A percentile compares a stretch with the other conserved stretches of the same genome.
Evolutionary conservation across 2,888 invertebrate species (phyloP).

Genomic region (Agrotis ipsilon): DNA sequence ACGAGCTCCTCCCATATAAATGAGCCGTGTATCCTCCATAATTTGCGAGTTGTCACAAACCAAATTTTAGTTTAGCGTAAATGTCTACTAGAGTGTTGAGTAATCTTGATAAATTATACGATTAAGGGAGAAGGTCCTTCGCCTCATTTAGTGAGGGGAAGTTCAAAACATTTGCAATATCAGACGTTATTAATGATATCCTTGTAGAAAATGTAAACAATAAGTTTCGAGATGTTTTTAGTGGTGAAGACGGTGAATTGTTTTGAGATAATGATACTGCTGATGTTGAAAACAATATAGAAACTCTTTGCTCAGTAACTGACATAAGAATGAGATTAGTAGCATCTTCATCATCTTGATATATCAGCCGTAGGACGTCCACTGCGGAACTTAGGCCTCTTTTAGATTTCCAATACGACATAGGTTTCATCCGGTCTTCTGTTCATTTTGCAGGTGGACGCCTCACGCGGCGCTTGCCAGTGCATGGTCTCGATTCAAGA

Average conservation of each 20-base stretch:
- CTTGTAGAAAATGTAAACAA: conserved; percentile 34
- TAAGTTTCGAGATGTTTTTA: conserved; percentile 27
- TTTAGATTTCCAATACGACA: too few relatives aligned
- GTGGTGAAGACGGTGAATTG: background rate
- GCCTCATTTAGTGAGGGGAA: conserved; percentile 43
- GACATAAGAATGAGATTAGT: too few relatives aligned
- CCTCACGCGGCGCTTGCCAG: too few relatives aligned
- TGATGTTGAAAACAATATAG: background rate
- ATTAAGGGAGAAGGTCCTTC: conserved; percentile 34
- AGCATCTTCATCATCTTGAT: too few relatives aligned
- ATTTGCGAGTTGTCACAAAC: conserved; percentile 56
- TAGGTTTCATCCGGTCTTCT: too few relatives aligned
- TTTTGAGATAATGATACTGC: background rate
- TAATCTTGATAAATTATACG: conserved; percentile 63
- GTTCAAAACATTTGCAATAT: conserved; percentile 63
- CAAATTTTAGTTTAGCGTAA: conserved; percentile 53
- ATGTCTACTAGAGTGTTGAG: conserved; percentile 45
- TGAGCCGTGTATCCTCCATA: conserved; percentile 18
- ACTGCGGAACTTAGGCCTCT: too few relatives aligned
- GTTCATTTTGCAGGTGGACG: too few relatives aligned
- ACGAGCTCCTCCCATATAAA: background rate
- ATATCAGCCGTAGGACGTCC: too few relatives aligned
- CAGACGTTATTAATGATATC: conserved; percentile 57
- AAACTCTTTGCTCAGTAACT: too few relatives aligned
- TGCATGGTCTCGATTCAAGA: too few relatives aligned